Conservation (phyloP, 2,113 vertebrate species). For the Romanogobio albipinnatus region DNA sequence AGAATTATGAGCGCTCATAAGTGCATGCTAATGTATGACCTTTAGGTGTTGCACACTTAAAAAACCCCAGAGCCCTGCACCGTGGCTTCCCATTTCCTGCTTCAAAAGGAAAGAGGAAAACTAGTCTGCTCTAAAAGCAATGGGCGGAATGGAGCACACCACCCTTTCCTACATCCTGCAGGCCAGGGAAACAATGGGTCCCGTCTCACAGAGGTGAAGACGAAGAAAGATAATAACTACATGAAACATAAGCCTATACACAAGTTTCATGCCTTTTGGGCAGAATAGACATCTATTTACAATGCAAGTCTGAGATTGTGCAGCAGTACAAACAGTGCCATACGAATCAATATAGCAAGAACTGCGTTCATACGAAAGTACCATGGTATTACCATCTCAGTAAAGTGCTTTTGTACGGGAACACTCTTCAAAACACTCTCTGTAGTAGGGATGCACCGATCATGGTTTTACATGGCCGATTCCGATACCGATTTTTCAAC, state of each 20-base stretch:
- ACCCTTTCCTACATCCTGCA: conserved; percentile 82
- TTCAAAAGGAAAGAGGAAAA: conserved; percentile 76
- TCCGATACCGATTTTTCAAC: no score
- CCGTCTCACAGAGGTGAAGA: conserved; percentile 49
- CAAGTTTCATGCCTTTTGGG: not conserved
- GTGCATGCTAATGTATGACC: not conserved
- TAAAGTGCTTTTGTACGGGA: not conserved
- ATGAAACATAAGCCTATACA: conserved; percentile 21
- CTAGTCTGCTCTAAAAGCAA: conserved; percentile 61
- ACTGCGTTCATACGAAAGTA: not conserved
- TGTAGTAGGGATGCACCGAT: no score
- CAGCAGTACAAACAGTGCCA: not conserved
- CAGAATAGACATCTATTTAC: not conserved
- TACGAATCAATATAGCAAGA: not conserved
- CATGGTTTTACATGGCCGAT: no score
- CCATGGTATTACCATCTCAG: not conserved
- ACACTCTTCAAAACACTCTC: not conserved
- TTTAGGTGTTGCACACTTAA: not conserved
- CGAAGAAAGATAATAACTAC: conserved; percentile 1
- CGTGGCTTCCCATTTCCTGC: conserved; percentile 44
- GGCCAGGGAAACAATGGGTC: conserved; percentile 70
- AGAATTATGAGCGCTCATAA: not conserved
- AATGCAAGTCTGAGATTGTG: not conserved
- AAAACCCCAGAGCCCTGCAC: not conserved
- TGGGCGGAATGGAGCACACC: conserved; percentile 64